These are phyloP conservation scores for Drosophila azteca DNA, from an alignment of 1,140 invertebrate species.

Conservation along the genomic window DNA sequence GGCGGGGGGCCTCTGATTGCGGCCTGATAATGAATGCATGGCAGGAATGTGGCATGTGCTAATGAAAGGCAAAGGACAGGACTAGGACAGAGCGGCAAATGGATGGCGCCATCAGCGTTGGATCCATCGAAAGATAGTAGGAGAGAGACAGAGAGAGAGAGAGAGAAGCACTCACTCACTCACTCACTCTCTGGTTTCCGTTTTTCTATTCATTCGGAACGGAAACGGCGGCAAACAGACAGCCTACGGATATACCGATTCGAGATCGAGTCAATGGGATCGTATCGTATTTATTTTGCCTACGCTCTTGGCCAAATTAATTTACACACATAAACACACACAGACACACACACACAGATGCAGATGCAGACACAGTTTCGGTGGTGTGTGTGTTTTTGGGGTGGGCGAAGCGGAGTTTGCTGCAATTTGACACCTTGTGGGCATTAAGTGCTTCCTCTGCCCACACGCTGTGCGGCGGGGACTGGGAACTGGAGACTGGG, in stretches of 20 bases:
- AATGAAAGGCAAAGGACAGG: conserved; percentile 43
- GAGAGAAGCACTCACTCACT: no score
- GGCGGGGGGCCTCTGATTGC: conserved; percentile 45
- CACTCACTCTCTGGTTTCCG: background rate
- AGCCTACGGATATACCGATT: conserved; percentile 40
- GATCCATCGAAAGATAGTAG: conserved; percentile 9
- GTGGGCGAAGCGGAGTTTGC: conserved; percentile 71
- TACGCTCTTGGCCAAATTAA: conserved; percentile 75
- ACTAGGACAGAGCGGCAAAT: conserved; percentile 7
- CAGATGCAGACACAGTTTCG: background rate
- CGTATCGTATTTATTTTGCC: conserved; percentile 69
- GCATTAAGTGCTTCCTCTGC: conserved; percentile 83
- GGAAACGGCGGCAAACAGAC: conserved; percentile 31
- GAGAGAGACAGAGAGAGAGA: conserved; percentile 3
- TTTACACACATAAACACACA: conserved; percentile 60
- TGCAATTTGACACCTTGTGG: conserved; percentile 83
- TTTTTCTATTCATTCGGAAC: conserved; percentile 38
- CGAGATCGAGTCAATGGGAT: conserved; percentile 37
- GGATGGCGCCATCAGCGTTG: conserved; percentile 32
- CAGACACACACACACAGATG: no score
- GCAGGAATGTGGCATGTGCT: conserved; percentile 64
- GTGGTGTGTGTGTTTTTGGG: conserved; percentile 20
- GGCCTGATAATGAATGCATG: conserved; percentile 73
- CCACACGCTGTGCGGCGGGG: conserved; percentile 49
- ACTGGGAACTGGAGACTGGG: no score